Evolutionary conservation across 2,113 vertebrate genomes (phyloP).

Genomic region (Pseudopodoces humilis): DNA sequence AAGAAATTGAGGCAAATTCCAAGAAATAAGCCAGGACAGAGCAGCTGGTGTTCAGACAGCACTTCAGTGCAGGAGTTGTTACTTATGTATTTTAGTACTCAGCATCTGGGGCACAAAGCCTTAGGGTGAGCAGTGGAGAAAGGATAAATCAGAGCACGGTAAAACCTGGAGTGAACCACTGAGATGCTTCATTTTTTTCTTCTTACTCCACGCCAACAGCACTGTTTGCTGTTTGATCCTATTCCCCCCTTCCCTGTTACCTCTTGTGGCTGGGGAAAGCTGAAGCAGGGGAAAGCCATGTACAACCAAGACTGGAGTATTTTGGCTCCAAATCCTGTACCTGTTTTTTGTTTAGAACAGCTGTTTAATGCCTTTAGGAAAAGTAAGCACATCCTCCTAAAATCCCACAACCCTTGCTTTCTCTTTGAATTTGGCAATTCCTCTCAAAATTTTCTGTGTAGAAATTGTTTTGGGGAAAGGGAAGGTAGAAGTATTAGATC

Average conservation of each 20-base stretch:
- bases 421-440: background rate
- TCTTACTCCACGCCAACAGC: background rate
- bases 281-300: background rate
- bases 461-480: background rate
- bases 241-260: background rate
- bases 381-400: background rate
- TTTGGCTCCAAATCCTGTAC: background rate
- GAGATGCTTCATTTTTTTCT: background rate
- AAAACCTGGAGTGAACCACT: background rate
- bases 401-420: background rate
- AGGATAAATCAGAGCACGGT: background rate
- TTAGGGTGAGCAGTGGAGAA: background rate
- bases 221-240: background rate
- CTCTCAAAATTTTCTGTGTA: background rate
- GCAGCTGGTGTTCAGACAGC: background rate
- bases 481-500: background rate
- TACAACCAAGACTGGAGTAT: background rate
- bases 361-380: background rate
- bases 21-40: background rate
- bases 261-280: background rate
- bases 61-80: background rate
- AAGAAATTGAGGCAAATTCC: background rate
- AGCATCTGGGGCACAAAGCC: background rate
- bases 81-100: rapidly evolving
- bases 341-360: background rate